These are phyloP conservation scores for Sitophilus oryzae DNA, from an alignment of 1,140 invertebrate species.

Conservation along the genomic window DNA sequence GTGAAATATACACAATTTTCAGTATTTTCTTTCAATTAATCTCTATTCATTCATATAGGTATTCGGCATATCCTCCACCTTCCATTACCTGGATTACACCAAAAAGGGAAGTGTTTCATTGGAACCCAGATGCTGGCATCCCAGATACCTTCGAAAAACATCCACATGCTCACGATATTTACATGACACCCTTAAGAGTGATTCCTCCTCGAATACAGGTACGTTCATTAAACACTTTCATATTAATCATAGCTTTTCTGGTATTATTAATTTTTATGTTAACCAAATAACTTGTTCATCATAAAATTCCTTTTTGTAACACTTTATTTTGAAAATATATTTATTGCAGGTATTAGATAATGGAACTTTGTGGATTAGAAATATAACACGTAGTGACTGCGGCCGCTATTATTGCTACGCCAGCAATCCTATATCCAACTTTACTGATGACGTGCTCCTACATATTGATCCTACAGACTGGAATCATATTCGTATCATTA, in stretches of 20 bases:
- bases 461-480: conserved; percentile 77
- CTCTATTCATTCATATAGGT: conserved; percentile 39
- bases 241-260: too few species aligned
- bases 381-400: conserved; percentile 66
- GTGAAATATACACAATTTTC: conserved; percentile 7
- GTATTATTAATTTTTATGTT: too few species aligned
- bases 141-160: conserved; percentile 61
- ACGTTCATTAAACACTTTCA: too few species aligned
- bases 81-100: conserved; percentile 84
- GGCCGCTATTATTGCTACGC: conserved; percentile 86
- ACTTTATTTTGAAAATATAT: too few species aligned
- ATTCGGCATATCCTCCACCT: conserved; percentile 68
- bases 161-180: conserved; percentile 53
- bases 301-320: too few species aligned
- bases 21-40: neutral
- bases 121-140: conserved; percentile 62
- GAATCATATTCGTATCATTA: conserved; percentile 75
- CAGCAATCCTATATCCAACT: conserved; percentile 73
- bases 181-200: conserved; percentile 47
- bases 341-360: conserved; percentile 50
- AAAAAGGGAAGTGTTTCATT: conserved; percentile 59
- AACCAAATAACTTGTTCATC: too few species aligned
- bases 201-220: conserved; percentile 46
- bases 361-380: conserved; percentile 50
- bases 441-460: conserved; percentile 63